These are phyloP conservation scores for Lates calcarifer DNA, from an alignment of 2,113 vertebrate species.

Conservation along the genomic window DNA sequence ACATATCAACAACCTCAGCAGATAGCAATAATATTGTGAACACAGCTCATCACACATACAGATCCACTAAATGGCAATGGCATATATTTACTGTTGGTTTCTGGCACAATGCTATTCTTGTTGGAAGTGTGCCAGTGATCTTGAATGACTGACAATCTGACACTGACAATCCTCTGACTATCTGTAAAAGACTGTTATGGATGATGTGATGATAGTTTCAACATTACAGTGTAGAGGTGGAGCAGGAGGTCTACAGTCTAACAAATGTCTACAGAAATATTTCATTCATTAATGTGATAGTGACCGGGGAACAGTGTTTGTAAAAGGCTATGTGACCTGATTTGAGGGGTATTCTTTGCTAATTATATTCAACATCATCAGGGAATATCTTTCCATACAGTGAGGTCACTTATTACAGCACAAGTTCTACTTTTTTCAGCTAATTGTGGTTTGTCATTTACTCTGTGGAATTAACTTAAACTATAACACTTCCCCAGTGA, in stretches of 20 bases:
- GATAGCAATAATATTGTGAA: too few species aligned
- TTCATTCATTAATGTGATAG: conserved; percentile 44
- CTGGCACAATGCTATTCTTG: too few species aligned
- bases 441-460: conserved; percentile 68
- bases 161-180: too few species aligned
- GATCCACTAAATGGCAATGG: not conserved
- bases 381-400: conserved; percentile 70
- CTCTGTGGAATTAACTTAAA: conserved; percentile 67
- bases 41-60: not conserved
- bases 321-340: conserved; percentile 67
- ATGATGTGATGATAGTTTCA: too few species aligned
- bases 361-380: conserved; percentile 64
- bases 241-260: too few species aligned
- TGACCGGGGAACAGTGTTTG: conserved; percentile 52
- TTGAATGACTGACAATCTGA: too few species aligned
- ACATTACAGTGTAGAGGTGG: too few species aligned
- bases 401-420: conserved; percentile 69
- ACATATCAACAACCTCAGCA: too few species aligned
- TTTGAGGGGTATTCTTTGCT: conserved; percentile 73
- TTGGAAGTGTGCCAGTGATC: too few species aligned
- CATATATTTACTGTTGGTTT: too few species aligned
- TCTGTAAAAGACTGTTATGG: too few species aligned
- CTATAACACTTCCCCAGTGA: conserved; percentile 65
- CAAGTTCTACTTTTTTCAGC: conserved; percentile 71
- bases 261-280: conserved; percentile 3